These are phyloP conservation scores for Drosophila sucinea DNA, from an alignment of 1,140 invertebrate genomes.

Conservation along the genomic window DNA sequence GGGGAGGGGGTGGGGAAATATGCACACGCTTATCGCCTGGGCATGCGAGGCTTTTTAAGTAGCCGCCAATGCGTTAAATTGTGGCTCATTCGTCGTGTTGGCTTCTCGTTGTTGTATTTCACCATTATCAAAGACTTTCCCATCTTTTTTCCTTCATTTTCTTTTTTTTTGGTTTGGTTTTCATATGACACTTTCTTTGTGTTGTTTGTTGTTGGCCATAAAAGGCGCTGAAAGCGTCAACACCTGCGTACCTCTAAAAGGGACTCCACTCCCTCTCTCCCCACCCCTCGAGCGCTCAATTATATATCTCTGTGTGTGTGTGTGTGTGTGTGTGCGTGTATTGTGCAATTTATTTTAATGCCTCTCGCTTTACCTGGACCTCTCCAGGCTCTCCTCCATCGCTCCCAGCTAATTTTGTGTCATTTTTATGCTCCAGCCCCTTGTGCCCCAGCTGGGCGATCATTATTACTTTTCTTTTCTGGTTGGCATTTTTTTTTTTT, in stretches of 20 bases:
- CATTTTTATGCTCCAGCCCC: constrained; percentile 62
- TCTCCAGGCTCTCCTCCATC: constrained; percentile 57
- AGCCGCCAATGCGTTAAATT: constrained; percentile 79
- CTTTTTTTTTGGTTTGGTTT: neutral
- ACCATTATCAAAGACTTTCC: constrained; percentile 65
- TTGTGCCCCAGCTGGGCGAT: constrained; percentile 72
- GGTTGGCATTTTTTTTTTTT: constrained; percentile 7
- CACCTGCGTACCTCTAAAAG: constrained; percentile 57
- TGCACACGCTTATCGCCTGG: constrained; percentile 63
- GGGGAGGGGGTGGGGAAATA: neutral
- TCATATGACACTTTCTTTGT: constrained; percentile 70
- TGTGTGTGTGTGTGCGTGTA: constrained; percentile 49
- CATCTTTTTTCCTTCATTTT: constrained; percentile 27
- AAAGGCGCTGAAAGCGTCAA: constrained; percentile 74
- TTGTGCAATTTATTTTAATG: constrained; percentile 79
- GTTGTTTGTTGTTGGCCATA: constrained; percentile 26
- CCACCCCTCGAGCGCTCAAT: neutral
- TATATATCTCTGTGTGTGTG: neutral
- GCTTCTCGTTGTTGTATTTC: constrained; percentile 34
- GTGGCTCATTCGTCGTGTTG: constrained; percentile 29
- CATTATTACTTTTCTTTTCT: constrained; percentile 49
- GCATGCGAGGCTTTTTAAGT: constrained; percentile 79
- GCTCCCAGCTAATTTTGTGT: constrained; percentile 77
- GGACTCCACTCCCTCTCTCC: constrained; percentile 12
- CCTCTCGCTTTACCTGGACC: constrained; percentile 65